phyloP scores from a whole-genome alignment of 2,113 vertebrate genomes.

The Oreotrochilus melanogaster region DNA sequence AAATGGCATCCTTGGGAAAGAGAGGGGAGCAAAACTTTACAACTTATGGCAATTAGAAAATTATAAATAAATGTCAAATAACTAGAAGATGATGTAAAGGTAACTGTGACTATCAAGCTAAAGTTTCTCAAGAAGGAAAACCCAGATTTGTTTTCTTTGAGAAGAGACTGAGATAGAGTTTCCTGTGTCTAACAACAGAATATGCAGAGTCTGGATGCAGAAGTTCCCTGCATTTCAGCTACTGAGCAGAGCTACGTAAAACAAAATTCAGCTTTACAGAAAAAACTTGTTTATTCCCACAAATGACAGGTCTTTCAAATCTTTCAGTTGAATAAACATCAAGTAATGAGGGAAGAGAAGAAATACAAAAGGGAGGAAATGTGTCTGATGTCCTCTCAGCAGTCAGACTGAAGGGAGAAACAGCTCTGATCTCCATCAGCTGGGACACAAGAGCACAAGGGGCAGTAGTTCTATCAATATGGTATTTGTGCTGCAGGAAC shows the following conservation, averaged over 20 bases:
- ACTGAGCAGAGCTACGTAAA: not conserved
- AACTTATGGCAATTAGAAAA: not conserved
- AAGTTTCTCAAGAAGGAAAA: not conserved
- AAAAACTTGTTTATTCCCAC: not conserved
- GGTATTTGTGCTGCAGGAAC: constrained; percentile 72
- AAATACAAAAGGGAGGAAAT: constrained; percentile 22
- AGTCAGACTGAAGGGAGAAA: constrained; percentile 75
- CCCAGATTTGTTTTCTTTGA: not conserved
- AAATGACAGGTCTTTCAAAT: not conserved
- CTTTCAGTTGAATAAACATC: constrained; percentile 3
- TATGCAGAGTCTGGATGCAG: not conserved
- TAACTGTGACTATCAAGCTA: not conserved
- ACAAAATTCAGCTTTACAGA: not conserved
- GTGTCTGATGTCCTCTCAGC: constrained; percentile 71
- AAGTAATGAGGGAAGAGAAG: constrained; percentile 45
- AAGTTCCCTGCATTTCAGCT: not conserved
- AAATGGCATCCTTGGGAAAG: not conserved
- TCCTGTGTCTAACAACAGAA: not conserved
- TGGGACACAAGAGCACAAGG: constrained; percentile 62
- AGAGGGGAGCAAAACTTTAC: not conserved
- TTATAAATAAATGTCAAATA: not conserved
- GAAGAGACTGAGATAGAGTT: not conserved
- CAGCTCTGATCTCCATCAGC: constrained; percentile 66
- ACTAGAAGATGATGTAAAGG: constrained; percentile 16
- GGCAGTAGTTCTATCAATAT: constrained; percentile 71